phyloP scores from a whole-genome alignment of 2,888 invertebrate species.

The Drosophila conformis region DNA sequence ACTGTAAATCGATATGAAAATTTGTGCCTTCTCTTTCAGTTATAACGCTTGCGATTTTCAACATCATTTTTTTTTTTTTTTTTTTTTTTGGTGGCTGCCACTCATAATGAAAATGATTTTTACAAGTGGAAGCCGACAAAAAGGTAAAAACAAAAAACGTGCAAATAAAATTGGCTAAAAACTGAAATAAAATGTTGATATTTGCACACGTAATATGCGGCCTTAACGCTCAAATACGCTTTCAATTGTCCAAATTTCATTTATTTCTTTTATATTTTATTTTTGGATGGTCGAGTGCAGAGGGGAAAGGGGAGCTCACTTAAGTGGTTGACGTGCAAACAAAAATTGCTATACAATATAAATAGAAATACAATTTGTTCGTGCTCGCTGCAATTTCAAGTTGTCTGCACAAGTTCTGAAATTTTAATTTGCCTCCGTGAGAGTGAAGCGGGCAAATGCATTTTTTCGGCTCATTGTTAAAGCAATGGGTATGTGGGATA shows the following conservation, averaged over 20 bases:
- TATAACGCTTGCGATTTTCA: conserved; percentile 42
- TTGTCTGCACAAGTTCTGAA: conserved; percentile 62
- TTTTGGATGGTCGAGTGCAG: background rate
- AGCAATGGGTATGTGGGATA: conserved; percentile 20
- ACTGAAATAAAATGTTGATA: conserved; percentile 76
- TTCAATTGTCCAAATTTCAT: conserved; percentile 77
- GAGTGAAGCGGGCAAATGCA: conserved; percentile 31
- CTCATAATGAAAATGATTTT: conserved; percentile 79
- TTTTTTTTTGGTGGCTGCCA: conserved; percentile 47
- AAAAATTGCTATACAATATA: conserved; percentile 80
- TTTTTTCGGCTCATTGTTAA: conserved; percentile 40
- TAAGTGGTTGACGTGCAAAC: conserved; percentile 72
- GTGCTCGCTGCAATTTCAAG: conserved; percentile 66
- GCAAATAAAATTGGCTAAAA: conserved; percentile 59
- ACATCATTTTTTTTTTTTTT: conserved; percentile 19
- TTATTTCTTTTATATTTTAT: conserved; percentile 20
- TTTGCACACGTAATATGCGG: conserved; percentile 79
- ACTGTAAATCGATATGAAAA: conserved; percentile 73
- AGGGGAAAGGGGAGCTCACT: conserved; percentile 28
- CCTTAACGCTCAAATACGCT: conserved; percentile 81
- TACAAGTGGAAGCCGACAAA: conserved; percentile 61
- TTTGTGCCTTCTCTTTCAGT: conserved; percentile 48
- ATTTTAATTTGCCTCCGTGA: conserved; percentile 61
- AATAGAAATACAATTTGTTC: conserved; percentile 71
- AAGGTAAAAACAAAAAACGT: conserved; percentile 1